Evolutionary conservation across 2,888 invertebrate genomes (phyloP).

Genomic region (Scaeva pyrastri): DNA sequence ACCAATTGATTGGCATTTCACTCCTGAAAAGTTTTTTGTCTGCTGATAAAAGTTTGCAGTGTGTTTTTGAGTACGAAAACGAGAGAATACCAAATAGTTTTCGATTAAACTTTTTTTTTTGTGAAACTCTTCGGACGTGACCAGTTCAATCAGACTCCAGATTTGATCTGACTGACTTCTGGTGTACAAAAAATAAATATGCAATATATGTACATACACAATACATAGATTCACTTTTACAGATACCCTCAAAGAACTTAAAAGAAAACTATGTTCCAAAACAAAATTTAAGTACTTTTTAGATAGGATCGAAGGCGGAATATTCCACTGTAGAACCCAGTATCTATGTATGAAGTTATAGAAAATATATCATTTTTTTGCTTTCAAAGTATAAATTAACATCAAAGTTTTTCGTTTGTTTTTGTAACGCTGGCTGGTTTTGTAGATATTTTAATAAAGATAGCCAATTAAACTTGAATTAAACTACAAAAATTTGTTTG

Average conservation of each 20-base stretch:
- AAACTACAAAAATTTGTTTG: not conserved
- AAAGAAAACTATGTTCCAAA: slow-evolving; percentile 10
- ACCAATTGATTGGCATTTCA: slow-evolving; percentile 29
- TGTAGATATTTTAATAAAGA: slow-evolving; percentile 16
- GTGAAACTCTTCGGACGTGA: slow-evolving; percentile 41
- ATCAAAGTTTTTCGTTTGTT: not conserved
- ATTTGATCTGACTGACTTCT: slow-evolving; percentile 30
- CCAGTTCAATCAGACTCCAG: slow-evolving; percentile 50
- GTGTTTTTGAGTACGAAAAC: slow-evolving; percentile 17
- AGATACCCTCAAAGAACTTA: not conserved
- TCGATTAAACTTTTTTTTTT: slow-evolving; percentile 40
- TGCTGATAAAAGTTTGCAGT: slow-evolving; percentile 43
- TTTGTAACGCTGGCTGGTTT: not conserved
- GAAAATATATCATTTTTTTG: not conserved
- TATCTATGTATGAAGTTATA: not conserved
- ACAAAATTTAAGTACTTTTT: slow-evolving; percentile 24
- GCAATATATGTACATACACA: too few species aligned
- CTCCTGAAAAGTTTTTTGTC: slow-evolving; percentile 45
- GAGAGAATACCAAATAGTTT: slow-evolving; percentile 24
- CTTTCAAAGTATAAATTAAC: slow-evolving; percentile 2
- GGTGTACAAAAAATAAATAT: slow-evolving; percentile 5
- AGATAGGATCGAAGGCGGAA: not conserved
- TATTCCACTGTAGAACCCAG: not conserved
- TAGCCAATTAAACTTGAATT: not conserved
- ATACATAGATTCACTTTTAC: too few species aligned